These are phyloP conservation scores for Chrysopilus asiliformis DNA, from an alignment of 2,888 invertebrate species.

Conservation along the genomic window DNA sequence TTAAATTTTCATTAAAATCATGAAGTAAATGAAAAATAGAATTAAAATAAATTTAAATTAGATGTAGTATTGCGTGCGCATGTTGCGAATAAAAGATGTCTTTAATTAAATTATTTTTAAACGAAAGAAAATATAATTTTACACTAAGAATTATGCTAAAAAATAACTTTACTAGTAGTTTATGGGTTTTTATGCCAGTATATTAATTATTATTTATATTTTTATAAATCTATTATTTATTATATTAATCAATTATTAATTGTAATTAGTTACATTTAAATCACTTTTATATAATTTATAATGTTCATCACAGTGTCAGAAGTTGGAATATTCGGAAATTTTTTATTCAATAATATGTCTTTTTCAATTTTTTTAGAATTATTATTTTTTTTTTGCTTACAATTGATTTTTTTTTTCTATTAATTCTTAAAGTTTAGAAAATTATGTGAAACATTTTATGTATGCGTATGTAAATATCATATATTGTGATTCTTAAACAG, in stretches of 20 bases:
- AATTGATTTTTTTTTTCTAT: background rate
- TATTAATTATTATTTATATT: background rate
- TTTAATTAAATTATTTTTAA: no score
- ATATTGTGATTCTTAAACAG: background rate
- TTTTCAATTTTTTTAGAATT: background rate
- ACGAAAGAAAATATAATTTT: no score
- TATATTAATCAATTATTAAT: constrained; percentile 1
- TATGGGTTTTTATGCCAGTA: no score
- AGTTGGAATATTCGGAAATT: constrained; percentile 15
- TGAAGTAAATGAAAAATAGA: no score
- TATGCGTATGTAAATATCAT: background rate
- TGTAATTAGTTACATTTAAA: no score
- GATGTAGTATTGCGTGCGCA: no score
- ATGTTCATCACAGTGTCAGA: constrained; percentile 14
- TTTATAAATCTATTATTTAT: background rate
- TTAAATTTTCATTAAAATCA: no score
- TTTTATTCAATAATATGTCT: no score
- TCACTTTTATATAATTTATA: background rate
- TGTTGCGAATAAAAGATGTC: no score
- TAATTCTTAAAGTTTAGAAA: constrained; percentile 1
- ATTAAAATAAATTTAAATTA: no score
- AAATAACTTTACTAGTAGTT: no score
- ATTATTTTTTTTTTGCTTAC: constrained; percentile 1
- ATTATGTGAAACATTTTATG: background rate
- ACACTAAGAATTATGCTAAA: no score